Conservation (phyloP, 2,888 invertebrate species). For the Drosophila robusta region DNA sequence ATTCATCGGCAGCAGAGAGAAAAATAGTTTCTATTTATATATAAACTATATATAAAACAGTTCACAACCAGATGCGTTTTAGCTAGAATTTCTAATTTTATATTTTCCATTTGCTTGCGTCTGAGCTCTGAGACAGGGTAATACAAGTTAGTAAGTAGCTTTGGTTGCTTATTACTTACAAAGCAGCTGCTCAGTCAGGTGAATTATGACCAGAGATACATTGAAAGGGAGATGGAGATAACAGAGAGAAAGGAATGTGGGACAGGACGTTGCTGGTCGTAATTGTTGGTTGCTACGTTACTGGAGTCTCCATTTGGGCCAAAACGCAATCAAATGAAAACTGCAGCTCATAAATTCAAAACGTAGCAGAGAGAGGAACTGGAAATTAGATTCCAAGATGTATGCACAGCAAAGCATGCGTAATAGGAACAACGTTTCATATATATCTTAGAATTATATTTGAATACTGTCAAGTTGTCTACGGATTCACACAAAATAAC, state of each 20-base stretch:
- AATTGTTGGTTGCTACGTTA: slow-evolving; percentile 20
- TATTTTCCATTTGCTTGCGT: slow-evolving; percentile 29
- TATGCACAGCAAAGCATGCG: not conserved
- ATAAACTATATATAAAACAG: not conserved
- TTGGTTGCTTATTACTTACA: slow-evolving; percentile 38
- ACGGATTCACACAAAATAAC: not conserved
- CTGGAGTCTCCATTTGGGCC: not conserved
- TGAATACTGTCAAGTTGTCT: not conserved
- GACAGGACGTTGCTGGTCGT: not conserved
- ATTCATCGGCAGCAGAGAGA: slow-evolving; percentile 44
- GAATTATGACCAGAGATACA: slow-evolving; percentile 21
- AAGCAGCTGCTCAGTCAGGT: slow-evolving; percentile 34
- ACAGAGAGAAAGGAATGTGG: not conserved
- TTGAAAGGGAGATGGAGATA: not conserved
- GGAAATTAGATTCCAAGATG: slow-evolving; percentile 1
- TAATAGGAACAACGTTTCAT: not conserved
- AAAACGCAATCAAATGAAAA: slow-evolving; percentile 32
- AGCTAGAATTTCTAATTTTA: slow-evolving; percentile 58
- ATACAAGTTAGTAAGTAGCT: slow-evolving; percentile 3
- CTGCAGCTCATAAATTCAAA: slow-evolving; percentile 39
- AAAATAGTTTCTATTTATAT: not conserved
- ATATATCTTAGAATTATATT: not conserved
- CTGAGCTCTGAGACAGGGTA: not conserved
- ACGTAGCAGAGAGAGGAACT: slow-evolving; percentile 15
- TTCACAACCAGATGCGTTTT: slow-evolving; percentile 28